Evolutionary conservation across 2,888 invertebrate species (phyloP).

Genomic region (Conistra vaccinii): DNA sequence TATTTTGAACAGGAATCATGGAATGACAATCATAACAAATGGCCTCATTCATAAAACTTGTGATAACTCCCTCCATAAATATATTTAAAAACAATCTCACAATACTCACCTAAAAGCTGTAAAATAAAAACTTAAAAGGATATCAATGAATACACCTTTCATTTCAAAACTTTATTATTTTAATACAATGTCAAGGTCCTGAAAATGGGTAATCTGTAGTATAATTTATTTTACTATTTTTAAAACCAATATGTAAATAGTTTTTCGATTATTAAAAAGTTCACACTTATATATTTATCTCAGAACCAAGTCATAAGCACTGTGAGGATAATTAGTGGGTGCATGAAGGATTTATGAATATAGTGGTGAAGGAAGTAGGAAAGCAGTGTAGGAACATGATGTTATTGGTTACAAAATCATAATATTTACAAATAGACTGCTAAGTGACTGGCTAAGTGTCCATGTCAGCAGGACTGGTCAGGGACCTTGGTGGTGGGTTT

Average conservation of each 20-base stretch:
- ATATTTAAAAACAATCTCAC: conserved; percentile 52
- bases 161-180: conserved; percentile 78
- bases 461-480: conserved; percentile 49
- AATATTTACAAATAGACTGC: conserved; percentile 65
- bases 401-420: conserved; percentile 66
- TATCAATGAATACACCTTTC: conserved; percentile 78
- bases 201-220: conserved; percentile 46
- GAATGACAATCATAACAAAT: conserved; percentile 72
- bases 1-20: conserved; percentile 65
- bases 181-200: conserved; percentile 62
- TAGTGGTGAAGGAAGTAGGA: conserved; percentile 49
- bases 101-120: conserved; percentile 70
- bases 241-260: conserved; percentile 42
- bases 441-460: conserved; percentile 53
- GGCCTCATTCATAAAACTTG: conserved; percentile 67
- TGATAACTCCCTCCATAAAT: conserved; percentile 40
- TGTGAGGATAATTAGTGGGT: conserved; percentile 14
- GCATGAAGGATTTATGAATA: conserved; percentile 34
- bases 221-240: conserved; percentile 24
- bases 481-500: conserved; percentile 39
- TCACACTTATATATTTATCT: conserved; percentile 27
- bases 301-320: conserved; percentile 19
- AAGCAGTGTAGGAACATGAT: conserved; percentile 58
- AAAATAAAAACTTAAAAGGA: conserved; percentile 65
- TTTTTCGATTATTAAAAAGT: conserved; percentile 17